phyloP scores from a whole-genome alignment of 2,888 invertebrate species.

The Dioctria rufipes region DNA sequence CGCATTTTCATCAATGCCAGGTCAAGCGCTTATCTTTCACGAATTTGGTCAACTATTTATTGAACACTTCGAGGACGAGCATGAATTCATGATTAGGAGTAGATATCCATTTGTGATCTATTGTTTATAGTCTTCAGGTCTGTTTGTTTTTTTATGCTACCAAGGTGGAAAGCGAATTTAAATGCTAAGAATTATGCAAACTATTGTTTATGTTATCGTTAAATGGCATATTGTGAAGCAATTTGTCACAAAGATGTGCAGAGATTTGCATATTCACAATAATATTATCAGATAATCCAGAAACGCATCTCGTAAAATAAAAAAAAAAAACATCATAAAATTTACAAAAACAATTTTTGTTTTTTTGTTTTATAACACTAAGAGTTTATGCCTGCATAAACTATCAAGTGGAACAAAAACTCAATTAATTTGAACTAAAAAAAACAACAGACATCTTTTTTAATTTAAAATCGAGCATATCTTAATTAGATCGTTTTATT shows the following conservation, averaged over 20 bases:
- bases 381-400: too few species aligned
- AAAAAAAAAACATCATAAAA: too few species aligned
- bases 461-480: not conserved
- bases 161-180: not conserved
- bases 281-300: too few species aligned
- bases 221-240: too few species aligned
- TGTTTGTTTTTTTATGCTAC: not conserved
- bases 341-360: too few species aligned
- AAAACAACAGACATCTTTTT: not conserved
- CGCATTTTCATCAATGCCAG: conserved; percentile 45
- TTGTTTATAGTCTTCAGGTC: not conserved
- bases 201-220: not conserved
- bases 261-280: too few species aligned
- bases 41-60: conserved; percentile 50
- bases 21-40: conserved; percentile 52
- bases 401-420: not conserved
- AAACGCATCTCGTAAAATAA: too few species aligned
- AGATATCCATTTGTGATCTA: not conserved
- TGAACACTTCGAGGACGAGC: conserved; percentile 49
- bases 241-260: too few species aligned
- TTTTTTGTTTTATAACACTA: too few species aligned
- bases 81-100: conserved; percentile 41
- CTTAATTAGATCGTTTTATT: too few species aligned
- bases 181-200: not conserved
- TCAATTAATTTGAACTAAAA: not conserved